phyloP scores from a whole-genome alignment of 1,140 invertebrate genomes.

The Zophobas atratus region DNA sequence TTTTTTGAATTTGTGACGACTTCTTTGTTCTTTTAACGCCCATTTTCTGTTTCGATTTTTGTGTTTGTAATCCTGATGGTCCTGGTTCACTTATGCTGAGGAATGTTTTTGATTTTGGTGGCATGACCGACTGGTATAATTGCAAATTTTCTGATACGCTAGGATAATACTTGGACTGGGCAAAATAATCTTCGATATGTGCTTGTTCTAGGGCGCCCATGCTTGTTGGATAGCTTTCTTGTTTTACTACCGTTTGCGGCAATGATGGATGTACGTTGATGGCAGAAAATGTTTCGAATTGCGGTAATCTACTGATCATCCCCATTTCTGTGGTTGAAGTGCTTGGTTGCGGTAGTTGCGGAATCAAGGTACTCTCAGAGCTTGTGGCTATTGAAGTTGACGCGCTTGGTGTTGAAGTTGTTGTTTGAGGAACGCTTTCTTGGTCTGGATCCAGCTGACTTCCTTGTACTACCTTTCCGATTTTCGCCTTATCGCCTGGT shows the following conservation, averaged over 20 bases:
- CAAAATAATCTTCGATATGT: slow-evolving; percentile 59
- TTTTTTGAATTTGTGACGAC: slow-evolving; percentile 31
- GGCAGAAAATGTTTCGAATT: slow-evolving; percentile 47
- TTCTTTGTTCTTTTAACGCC: slow-evolving; percentile 34
- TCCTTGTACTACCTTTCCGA: slow-evolving; percentile 62
- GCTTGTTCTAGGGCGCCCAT: slow-evolving; percentile 58
- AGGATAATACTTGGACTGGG: slow-evolving; percentile 60
- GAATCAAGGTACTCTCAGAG: slow-evolving; percentile 11
- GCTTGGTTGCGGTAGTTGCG: slow-evolving; percentile 25
- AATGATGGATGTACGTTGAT: slow-evolving; percentile 34
- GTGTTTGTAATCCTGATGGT: slow-evolving; percentile 64
- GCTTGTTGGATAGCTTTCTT: slow-evolving; percentile 50
- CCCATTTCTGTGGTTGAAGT: slow-evolving; percentile 57
- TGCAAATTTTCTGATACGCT: slow-evolving; percentile 50
- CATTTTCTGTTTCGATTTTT: slow-evolving; percentile 56
- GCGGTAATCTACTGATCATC: slow-evolving; percentile 55
- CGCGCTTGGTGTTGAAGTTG: slow-evolving; percentile 44
- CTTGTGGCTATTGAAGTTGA: slow-evolving; percentile 17
- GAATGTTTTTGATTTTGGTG: slow-evolving; percentile 57
- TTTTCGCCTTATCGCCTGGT: slow-evolving; percentile 66
- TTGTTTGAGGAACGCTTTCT: slow-evolving; percentile 12
- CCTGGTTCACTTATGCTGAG: slow-evolving; percentile 61
- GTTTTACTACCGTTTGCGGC: slow-evolving; percentile 48
- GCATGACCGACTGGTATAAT: slow-evolving; percentile 45
- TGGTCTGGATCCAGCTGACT: slow-evolving; percentile 51